Conservation (phyloP, 2,797 vertebrate genomes). For the Moxostoma hubbsi region DNA sequence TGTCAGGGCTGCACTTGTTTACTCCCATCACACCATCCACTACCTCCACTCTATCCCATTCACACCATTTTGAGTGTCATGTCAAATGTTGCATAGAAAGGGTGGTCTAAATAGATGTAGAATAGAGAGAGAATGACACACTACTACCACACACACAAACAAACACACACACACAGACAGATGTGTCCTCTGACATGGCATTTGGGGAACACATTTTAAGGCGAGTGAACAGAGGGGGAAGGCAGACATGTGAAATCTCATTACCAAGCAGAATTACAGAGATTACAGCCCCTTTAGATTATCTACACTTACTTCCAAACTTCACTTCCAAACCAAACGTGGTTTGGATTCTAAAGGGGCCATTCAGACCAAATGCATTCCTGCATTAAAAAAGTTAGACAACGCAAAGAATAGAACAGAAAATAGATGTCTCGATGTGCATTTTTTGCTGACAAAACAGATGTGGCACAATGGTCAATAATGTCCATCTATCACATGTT, state of each 20-base stretch:
- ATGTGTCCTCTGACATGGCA: not conserved
- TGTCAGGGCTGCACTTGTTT: not conserved
- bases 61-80: not conserved
- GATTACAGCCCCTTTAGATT: conserved; percentile 70
- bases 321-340: conserved; percentile 33
- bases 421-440: too few species aligned
- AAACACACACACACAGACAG: not conserved
- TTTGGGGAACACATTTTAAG: not conserved
- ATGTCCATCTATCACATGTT: too few species aligned
- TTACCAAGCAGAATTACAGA: conserved; percentile 65
- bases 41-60: not conserved
- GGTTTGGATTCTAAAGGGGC: conserved; percentile 32
- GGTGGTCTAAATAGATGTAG: conserved; percentile 4
- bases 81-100: conserved; percentile 9
- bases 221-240: not conserved
- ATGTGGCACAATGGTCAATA: too few species aligned
- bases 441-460: too few species aligned
- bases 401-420: too few species aligned
- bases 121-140: not conserved
- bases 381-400: too few species aligned
- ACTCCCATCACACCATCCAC: conserved; percentile 1
- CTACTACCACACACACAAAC: too few species aligned
- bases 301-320: conserved; percentile 28
- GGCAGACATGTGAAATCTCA: conserved; percentile 60
- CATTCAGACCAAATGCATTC: too few species aligned